phyloP scores from a whole-genome alignment of 1,140 invertebrate genomes.

The Drosophila guanche region DNA sequence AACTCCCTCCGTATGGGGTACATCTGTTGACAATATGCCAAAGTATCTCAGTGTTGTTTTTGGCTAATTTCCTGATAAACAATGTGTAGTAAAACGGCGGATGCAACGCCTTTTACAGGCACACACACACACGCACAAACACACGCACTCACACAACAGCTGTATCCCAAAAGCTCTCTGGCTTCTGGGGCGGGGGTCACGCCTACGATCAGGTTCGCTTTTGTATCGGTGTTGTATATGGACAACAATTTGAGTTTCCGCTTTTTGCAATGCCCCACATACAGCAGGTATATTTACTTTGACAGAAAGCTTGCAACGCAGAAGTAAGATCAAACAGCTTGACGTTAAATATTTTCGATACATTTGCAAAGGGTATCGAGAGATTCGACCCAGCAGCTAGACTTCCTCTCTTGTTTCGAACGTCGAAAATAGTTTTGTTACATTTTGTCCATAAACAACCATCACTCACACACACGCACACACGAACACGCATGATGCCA shows the following conservation, averaged over 20 bases:
- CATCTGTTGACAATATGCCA: constrained; percentile 16
- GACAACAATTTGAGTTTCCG: constrained; percentile 67
- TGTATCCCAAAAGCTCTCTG: neutral
- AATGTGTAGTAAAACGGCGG: constrained; percentile 50
- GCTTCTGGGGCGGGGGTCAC: constrained; percentile 18
- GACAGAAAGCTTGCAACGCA: no score
- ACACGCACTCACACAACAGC: neutral
- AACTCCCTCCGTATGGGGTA: neutral
- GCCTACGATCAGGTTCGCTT: constrained; percentile 22
- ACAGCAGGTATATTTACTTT: no score
- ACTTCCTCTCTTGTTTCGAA: constrained; percentile 4
- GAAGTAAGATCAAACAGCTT: neutral
- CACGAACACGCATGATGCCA: constrained; percentile 8
- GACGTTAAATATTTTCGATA: neutral
- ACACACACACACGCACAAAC: no score
- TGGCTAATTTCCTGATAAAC: constrained; percentile 52
- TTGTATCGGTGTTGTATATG: constrained; percentile 28
- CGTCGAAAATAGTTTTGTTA: constrained; percentile 53
- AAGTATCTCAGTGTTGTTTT: constrained; percentile 3
- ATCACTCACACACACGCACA: constrained; percentile 6
- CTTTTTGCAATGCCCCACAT: constrained; percentile 16
- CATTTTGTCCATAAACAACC: constrained; percentile 56
- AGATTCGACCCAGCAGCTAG: no score
- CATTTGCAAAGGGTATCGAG: no score
- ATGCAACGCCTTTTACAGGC: constrained; percentile 61